Percentiles rank a stretch among this genome's conserved stretches.
Conservation (phyloP, 2,888 invertebrate genomes). For the Furcula furcula region DNA sequence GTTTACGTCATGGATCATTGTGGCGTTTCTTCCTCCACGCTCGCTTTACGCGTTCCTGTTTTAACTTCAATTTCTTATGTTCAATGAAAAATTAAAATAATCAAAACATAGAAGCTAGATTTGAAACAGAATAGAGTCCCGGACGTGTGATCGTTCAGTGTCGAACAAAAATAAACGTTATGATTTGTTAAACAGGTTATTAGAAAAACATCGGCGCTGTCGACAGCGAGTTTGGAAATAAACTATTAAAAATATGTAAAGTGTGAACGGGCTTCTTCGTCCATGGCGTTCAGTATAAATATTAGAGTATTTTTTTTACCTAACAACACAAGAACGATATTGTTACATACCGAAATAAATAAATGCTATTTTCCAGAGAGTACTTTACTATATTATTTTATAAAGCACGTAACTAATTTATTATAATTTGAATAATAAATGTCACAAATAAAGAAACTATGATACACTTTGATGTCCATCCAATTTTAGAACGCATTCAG, state of each 20-base stretch:
- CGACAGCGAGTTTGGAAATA: slow-evolving; percentile 59
- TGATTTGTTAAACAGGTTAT: slow-evolving; percentile 76
- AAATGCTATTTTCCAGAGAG: no score
- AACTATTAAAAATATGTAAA: slow-evolving; percentile 49
- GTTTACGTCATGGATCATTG: slow-evolving; percentile 29
- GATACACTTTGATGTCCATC: slow-evolving; percentile 30
- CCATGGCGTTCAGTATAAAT: slow-evolving; percentile 10
- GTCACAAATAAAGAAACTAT: neutral
- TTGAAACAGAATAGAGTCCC: slow-evolving; percentile 75
- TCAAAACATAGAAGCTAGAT: slow-evolving; percentile 69
- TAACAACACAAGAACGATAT: no score
- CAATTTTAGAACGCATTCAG: slow-evolving; percentile 13
- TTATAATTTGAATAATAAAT: neutral
- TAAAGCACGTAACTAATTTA: no score
- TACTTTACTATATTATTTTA: no score
- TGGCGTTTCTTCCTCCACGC: slow-evolving; percentile 24
- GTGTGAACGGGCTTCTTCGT: slow-evolving; percentile 24
- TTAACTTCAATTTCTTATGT: slow-evolving; percentile 50
- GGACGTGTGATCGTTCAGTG: slow-evolving; percentile 74
- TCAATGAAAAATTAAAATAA: slow-evolving; percentile 69
- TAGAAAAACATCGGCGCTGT: slow-evolving; percentile 70
- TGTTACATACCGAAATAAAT: no score
- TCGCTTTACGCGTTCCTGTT: slow-evolving; percentile 37
- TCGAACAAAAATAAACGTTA: slow-evolving; percentile 75
- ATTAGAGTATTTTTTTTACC: no score